Base-by-base conservation (phyloP, 2,888 invertebrate species). In the Zhuqinia jingwanae region DNA sequence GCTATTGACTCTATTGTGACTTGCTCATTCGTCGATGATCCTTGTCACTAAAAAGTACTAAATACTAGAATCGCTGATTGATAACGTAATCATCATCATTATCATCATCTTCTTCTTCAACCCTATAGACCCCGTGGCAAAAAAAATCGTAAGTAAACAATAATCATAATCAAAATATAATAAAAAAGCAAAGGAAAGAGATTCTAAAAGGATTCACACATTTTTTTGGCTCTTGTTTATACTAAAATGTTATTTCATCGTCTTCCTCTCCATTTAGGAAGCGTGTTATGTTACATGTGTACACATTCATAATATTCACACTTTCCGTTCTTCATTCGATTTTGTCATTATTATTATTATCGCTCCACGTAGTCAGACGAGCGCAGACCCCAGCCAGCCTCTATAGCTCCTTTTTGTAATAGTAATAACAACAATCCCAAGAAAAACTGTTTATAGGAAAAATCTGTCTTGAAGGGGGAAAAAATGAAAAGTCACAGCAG, bases 381-480 rank as follows among this genome's bases (percentile, higher is more conserved):
- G 63, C n/a, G n/a, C n/a, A 50, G 27, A 50, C 47, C 68, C 68
- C 68, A 68, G n/a, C 50, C 2, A 70, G 70, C 47, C 25, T 65
- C 36, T n/a, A n/a, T n/a, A n/a, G n/a, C 8, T 45, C 3, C 17
- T n/a, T 50, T 10, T 15, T 42, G 63, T 81, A 27, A 30, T 27
- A 81, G 25, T 25, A 81, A 60, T 45, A 81, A 81, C 27, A 58
- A 47, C 45, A 81, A 56, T 81, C 58, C 73, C 27, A 58, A 73
- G 73, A 81, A 81, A 80, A 81, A 81, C 25, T 60, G 45, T 58
- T 80, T 73, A 60, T 25, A 70, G 60, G 73, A 56, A 30, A 68
- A 68, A 68, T 80, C 42, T 80, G 65, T 68, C 36, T 65, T 68
- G 22, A 80, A n/a, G n/a, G n/a, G n/a, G n/a, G 79, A 81, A 56